Evolutionary conservation across 2,888 invertebrate species (phyloP), one percentile per base, ranked within the genome.

Genomic region (Stramonita haemastoma): DNA sequence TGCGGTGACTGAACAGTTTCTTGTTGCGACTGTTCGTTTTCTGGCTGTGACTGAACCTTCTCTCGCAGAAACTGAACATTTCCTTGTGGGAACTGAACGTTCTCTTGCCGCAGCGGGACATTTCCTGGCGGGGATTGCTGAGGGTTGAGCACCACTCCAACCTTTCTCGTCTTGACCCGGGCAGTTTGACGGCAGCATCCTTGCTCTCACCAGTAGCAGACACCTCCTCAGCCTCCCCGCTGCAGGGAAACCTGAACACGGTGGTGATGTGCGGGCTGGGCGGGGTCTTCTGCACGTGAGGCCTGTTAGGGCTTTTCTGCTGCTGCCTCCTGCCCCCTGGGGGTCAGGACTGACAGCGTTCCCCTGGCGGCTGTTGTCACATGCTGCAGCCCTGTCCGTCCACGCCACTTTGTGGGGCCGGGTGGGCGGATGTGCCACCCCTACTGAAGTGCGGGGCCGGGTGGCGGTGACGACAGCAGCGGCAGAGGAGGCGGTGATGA

Each of bases 381-480:
- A 0, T 0, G 46, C 22, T 22, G 22, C 8, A 13, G 15, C 32
- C 15, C 13, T 79, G 22, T 36, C 81, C 46, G 29, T 22, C 81
- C 81, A 83, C 8, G 81, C 81, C 81, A 46, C 36, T 83, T 83
- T 83, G 22, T 32, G 79, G 15, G 32, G 13, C 32, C 22, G 29
- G 5, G 36, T 36, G 5, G 81, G 22, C 26, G 13, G 46, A 4
- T 46, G 87, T 19, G 73, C 46, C 34, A 87, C 32, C 22, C 86
- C 87, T 19, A n/a, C 73, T 4, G 46, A 73, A 11, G 87, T 87
- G n/a, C 73, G 46, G 19, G 87, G 87, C 15, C 73, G 70, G 73
- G 13, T 32, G 8, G 46, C 46, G 15, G 26, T 87, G n/a, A 26
- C 22, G 26, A 46, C 36, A 19, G n/a, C 11, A 6, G 36, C 29